phyloP scores from a whole-genome alignment of 2,888 invertebrate species.

The Cremastinae sp. region DNA sequence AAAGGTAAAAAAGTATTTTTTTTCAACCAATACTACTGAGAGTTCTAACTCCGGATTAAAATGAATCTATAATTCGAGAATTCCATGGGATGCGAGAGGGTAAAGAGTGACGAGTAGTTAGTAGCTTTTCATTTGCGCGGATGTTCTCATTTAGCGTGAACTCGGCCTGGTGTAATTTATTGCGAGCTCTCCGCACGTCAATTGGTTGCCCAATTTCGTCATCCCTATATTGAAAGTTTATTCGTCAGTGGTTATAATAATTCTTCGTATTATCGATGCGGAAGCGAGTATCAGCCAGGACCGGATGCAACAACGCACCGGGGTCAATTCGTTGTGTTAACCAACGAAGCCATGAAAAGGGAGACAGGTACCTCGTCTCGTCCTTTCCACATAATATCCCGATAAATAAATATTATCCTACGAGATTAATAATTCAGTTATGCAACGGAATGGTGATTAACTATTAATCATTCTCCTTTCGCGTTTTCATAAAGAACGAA shows the following conservation, averaged over 20 bases:
- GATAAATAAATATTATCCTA: neutral
- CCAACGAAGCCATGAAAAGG: constrained; percentile 37
- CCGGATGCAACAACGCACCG: constrained; percentile 40
- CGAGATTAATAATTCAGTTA: constrained; percentile 48
- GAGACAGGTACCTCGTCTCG: constrained; percentile 25
- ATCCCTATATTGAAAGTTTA: constrained; percentile 22
- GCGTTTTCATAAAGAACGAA: neutral
- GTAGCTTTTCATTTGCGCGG: constrained; percentile 6
- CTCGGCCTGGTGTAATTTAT: constrained; percentile 42
- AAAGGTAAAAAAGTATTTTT: no score
- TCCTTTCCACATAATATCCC: constrained; percentile 12
- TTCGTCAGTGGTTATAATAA: constrained; percentile 57
- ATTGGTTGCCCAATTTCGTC: constrained; percentile 22
- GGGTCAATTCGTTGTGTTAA: constrained; percentile 43
- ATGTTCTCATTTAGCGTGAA: constrained; percentile 9
- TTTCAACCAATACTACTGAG: no score
- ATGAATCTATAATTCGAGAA: neutral
- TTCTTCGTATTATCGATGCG: constrained; percentile 57
- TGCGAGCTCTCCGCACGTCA: neutral
- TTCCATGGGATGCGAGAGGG: neutral
- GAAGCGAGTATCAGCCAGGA: constrained; percentile 25
- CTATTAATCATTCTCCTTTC: neutral
- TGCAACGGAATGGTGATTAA: constrained; percentile 27
- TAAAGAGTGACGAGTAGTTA: neutral
- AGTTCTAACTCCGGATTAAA: neutral